These are phyloP conservation scores for Dasysyrphus albostriatus DNA, from an alignment of 2,888 invertebrate species.

Conservation along the genomic window DNA sequence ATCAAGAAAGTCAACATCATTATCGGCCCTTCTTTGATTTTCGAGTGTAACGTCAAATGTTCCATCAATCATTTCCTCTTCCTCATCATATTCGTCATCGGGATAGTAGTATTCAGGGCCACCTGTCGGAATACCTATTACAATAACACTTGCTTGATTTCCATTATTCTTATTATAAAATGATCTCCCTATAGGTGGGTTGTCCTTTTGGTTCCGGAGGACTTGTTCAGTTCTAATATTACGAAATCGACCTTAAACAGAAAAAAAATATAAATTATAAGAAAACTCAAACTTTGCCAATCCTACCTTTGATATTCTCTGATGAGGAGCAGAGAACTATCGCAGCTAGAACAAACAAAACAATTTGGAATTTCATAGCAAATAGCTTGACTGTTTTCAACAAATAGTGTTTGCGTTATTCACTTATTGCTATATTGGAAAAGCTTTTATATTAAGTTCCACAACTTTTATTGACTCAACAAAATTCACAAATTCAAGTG, in stretches of 20 bases:
- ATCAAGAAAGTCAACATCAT: not conserved
- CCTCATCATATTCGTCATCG: too few species aligned
- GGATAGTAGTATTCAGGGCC: too few species aligned
- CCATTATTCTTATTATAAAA: not conserved
- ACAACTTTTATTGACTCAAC: not conserved
- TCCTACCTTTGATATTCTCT: not conserved
- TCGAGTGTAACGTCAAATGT: too few species aligned
- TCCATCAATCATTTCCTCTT: too few species aligned
- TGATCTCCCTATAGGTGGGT: not conserved
- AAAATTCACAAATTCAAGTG: not conserved
- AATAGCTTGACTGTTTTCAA: constrained; percentile 9
- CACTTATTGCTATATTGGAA: not conserved
- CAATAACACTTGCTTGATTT: not conserved
- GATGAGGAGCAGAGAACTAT: not conserved
- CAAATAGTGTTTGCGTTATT: constrained; percentile 3
- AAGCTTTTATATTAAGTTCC: constrained; percentile 28
- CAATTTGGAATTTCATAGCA: constrained; percentile 5
- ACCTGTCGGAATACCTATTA: too few species aligned
- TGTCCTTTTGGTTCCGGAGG: not conserved
- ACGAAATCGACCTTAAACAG: constrained; percentile 2
- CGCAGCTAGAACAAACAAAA: not conserved
- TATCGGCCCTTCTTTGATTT: not conserved
- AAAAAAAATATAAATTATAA: not conserved
- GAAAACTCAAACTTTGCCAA: not conserved
- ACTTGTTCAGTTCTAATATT: not conserved